Base-by-base conservation (phyloP, 92 coral and sea anemone species). In the Umimayanthus chanpuru region DNA sequence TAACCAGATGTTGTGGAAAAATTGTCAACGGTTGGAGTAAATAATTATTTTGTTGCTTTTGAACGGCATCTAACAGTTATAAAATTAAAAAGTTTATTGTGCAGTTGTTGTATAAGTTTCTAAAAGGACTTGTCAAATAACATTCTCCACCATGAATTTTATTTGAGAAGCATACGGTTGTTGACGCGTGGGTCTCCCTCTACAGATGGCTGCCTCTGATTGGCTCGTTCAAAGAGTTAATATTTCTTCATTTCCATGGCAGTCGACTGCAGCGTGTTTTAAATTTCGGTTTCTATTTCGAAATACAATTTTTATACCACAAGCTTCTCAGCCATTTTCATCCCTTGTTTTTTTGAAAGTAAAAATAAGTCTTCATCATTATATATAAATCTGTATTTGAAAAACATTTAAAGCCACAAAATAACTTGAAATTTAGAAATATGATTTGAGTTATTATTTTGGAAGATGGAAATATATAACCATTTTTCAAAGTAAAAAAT, bases 171-270 rank as follows among this genome's bases (percentile, higher is more conserved):
- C 18, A 11, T 53, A 11, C 20, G 58, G 3, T 20, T 25, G 38
- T 21, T 29, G 38, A 70, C 67, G 87, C 87, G 87, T 68, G 77
- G 87, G 55, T 71, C 87, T 80, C 78, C 85, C 78, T 74, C 82
- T 77, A 85, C 91, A 91, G 90, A 88, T 91, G 91, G 85, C 72
- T 20, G 11, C 56, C 9, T 89, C 32, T 91, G 91, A 88, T 91
- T 91, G 94, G 91, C 81, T 89, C 50, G 9, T 76, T 73, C 56
- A 55, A 18, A 38, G 89, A 49, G 65, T 36, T 58, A 49, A 79
- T 47, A 77, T 85, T 87, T 88, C 72, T 53, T 6, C 28, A 85
- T 77, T 43, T 56, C 85, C 82, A 87, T 87, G 84, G 43, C 53
- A 56, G 32, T 67, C 49, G 21, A 49, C 30, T 68, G 39, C 6